Evolutionary conservation across 2,113 vertebrate species (phyloP), one percentile per base, ranked within the genome.

Genomic region (Stigmatopora argus): DNA sequence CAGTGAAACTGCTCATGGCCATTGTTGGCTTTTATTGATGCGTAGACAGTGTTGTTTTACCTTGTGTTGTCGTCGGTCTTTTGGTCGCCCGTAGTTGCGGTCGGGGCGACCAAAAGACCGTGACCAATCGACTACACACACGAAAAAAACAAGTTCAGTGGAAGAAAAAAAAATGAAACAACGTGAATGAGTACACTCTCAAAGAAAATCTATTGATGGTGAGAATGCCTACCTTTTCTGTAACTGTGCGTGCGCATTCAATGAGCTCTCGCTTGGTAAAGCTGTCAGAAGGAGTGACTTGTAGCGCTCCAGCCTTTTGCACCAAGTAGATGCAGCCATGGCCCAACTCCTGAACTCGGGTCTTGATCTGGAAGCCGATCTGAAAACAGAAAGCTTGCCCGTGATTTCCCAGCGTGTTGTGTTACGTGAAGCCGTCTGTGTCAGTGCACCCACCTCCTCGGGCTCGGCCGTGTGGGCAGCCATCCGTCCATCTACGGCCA

Each of bases 321-420:
- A 99, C 96, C 77, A 99, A 92, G 79, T 93, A 96, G 85, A 99
- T 98, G 58, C 97, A 99, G 73, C 96, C 92, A 0, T 98, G 97
- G 18, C 97, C 97, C 31, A 99, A 92, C 58, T 99, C 96, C 82
- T 98, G 96, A 48, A 98, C 95, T 0, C 96, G 92, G 0, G 88
- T 92, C 79, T 90, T 94, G 75, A 99, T 98, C 89, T 99, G 97
- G 86, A 94, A 94, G 34, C 96, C 95, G 0, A 99, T 94, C 97
- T 99, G 80, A 47, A 14, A 74, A 21, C 19, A 44, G 35, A 21
- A 17, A 64, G 17, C 11, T 48, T 31, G 34, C 63, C 31, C 18
- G 21, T 1, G 44, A 17, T 5, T 15, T 23, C 41, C 41, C n/a
- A 12, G 60, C 45, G 60, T 17, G 61, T 51, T 31, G 46, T 8